Evolutionary conservation across 2,888 invertebrate species (phyloP).

Genomic region (Machimus atricapillus): DNA sequence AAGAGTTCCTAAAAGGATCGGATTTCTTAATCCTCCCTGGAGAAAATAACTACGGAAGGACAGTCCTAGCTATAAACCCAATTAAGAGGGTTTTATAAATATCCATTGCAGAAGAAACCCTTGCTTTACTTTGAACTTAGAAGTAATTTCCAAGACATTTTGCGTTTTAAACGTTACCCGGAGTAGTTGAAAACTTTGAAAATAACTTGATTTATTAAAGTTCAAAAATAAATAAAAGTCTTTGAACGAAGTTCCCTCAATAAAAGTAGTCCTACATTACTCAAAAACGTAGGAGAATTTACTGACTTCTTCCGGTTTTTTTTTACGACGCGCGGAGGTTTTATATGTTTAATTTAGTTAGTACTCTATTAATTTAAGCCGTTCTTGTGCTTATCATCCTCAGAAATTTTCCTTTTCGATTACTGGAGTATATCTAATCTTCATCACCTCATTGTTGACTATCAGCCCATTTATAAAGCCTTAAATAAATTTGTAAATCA

Average conservation of each 20-base stretch:
- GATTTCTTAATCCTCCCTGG: neutral
- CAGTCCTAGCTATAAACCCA: neutral
- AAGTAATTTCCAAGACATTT: neutral
- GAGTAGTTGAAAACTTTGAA: neutral
- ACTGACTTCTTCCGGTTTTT: neutral
- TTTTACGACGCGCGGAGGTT: neutral
- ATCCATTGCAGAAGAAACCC: neutral
- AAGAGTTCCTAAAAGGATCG: neutral
- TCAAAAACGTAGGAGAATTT: neutral
- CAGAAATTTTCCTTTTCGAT: neutral
- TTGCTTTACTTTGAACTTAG: neutral
- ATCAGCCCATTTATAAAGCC: neutral
- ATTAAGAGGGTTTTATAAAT: neutral
- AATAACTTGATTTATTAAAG: neutral
- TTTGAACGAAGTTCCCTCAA: neutral
- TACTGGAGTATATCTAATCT: neutral
- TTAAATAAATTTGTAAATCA: neutral
- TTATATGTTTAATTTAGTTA: neutral
- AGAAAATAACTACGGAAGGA: neutral
- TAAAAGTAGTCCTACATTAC: neutral
- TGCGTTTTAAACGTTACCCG: neutral
- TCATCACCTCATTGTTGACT: neutral
- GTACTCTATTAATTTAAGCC: neutral
- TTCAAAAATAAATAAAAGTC: neutral
- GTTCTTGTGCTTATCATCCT: neutral